Conservation (phyloP, 1,140 invertebrate species). For the Drosophila pandora region DNA sequence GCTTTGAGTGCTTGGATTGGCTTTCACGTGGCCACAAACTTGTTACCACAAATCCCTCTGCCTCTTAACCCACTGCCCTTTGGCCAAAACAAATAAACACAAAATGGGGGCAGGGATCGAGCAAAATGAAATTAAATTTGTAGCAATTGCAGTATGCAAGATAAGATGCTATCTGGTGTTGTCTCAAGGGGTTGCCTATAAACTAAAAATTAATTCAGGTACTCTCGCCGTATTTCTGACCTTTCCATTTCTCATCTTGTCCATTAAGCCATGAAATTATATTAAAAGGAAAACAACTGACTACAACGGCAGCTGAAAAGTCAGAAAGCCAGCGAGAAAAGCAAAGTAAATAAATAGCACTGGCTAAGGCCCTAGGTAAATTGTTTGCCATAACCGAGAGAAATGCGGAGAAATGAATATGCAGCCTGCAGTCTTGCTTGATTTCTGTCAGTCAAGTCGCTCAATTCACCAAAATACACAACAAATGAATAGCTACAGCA, state of each 20-base stretch:
- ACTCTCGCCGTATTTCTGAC: neutral
- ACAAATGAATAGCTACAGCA: neutral
- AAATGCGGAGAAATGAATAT: neutral
- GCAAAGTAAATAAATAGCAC: conserved; percentile 52
- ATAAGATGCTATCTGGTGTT: neutral
- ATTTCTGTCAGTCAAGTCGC: conserved; percentile 29
- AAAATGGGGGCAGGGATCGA: conserved; percentile 2
- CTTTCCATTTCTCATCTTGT: conserved; percentile 1
- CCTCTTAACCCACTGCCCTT: neutral
- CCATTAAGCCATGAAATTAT: conserved; percentile 50
- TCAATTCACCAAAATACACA: conserved; percentile 23
- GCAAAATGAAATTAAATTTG: conserved; percentile 61
- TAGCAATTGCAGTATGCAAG: conserved; percentile 2
- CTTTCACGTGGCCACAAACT: conserved; percentile 37
- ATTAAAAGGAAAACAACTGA: conserved; percentile 36
- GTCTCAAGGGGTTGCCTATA: neutral
- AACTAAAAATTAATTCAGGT: neutral
- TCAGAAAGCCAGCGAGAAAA: conserved; percentile 38
- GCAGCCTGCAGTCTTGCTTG: conserved; percentile 20
- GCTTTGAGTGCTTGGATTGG: conserved; percentile 50
- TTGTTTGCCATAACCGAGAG: conserved; percentile 28
- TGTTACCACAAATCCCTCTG: conserved; percentile 3
- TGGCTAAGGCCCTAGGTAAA: conserved; percentile 45
- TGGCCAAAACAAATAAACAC: conserved; percentile 52
- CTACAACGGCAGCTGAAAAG: conserved; percentile 23